Evolutionary conservation across 2,797 vertebrate species (phyloP), one percentile per base, ranked within the genome.

Genomic region (Trematomus bernacchii): DNA sequence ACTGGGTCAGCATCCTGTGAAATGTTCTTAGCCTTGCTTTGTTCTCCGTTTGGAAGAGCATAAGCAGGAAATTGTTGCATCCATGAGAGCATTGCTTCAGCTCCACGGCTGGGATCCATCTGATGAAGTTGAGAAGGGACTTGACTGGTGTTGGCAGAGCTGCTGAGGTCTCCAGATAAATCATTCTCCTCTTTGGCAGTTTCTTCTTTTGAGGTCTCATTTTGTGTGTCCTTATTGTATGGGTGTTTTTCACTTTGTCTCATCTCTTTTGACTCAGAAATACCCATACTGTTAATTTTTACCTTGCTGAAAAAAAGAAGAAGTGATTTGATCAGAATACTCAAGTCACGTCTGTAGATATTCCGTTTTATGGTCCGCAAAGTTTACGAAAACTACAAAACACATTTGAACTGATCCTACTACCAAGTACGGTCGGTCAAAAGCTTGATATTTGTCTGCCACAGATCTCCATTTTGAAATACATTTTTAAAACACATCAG

Each of bases 221-320:
- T 37, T 37, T 7, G 33, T 37, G 0, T 37, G 6, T 37, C 33
- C 33, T 37, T 37, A 37, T 37, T 37, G 33, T 37, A 37, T 37
- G 33, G 33, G 2, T 37, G 33, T 37, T 37, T 37, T 37, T 9
- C 33, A 9, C 33, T 46, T 13, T 18, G 13, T 54, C n/a, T 37
- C 7, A 0, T 5, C 3, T 33, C n/a, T 27, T 57, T 59, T 14
- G 63, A 52, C 9, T 6, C 40, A 18, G 3, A 50, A 46, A 6
- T 14, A 11, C 63, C 72, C 72, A 74, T 74, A 19, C 16, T 66
- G 33, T 42, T 21, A 21, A 23, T 33, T 66, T 66, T 47, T 16
- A 30, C 23, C 11, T 33, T 52, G 50, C 64, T 75, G 57, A 27
- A 40, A 75, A 67, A 61, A 37, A 37, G 8, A 37, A 37, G 8